Evolutionary conservation across 2,888 invertebrate species (phyloP), one percentile per base, ranked within the genome.

Genomic region (Pristionchus arcanus): DNA sequence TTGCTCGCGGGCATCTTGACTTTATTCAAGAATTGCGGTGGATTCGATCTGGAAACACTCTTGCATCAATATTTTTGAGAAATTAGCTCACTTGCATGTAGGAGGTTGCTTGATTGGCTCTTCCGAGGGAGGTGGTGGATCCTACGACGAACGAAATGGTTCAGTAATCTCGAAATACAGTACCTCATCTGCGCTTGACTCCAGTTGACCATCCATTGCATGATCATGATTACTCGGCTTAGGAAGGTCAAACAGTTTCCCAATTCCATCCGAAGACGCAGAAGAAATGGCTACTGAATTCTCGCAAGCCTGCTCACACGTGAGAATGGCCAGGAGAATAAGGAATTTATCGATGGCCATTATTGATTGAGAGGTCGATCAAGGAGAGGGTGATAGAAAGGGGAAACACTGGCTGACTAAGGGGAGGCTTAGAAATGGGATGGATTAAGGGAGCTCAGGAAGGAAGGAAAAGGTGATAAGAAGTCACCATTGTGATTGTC

Each of bases 161-260:
- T 74, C 34, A 31, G 37, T 77, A 37, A 1, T 42, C 0, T n/a
- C 77, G 28, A 71, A 19, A 31, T 19, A 34, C 15, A 4, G 25
- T 53, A 49, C 81, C 81, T 81, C 81, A 53, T 81, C 81, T 11
- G 81, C 81, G 28, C 42, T 81, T 15, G 49, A 28, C 28, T 81
- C 81, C 81, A 81, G n/a, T n/a, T 25, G n/a, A 13, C 49, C 49
- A 81, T 42, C 81, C 15, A 28, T 28, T 25, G 19, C 7, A 37
- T 42, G n/a, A 11, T 42, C 21, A 13, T 77, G 74, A 77, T 34
- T 25, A 25, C 4, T 66, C 66, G 19, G 1, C 31, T 31, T 31
- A 31, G 68, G 68, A 3, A 31, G 31, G 31, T 31, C 68, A 31
- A 68, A 68, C 2, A 68, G 2, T n/a, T 63, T 68, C 31, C 31